These are phyloP conservation scores for Chaenocephalus aceratus DNA, from an alignment of 2,113 vertebrate species.

Conservation along the genomic window DNA sequence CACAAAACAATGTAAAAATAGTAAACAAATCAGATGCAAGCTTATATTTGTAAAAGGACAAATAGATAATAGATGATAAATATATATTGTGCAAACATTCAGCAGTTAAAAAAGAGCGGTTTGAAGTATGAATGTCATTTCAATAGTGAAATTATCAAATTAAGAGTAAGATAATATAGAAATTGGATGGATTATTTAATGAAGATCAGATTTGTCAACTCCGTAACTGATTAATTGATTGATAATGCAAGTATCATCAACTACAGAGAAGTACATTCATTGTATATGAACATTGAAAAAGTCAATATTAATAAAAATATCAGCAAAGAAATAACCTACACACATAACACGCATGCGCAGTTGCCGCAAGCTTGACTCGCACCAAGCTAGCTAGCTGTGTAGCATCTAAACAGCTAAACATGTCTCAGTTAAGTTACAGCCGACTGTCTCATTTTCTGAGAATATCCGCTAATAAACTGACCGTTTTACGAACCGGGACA, in stretches of 20 bases:
- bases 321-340: not conserved
- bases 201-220: not conserved
- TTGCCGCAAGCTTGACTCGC: slow-evolving; percentile 29
- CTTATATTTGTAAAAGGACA: not conserved
- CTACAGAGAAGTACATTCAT: not conserved
- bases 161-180: no score
- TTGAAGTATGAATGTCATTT: no score
- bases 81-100: no score
- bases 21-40: no score
- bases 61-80: not conserved
- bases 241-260: not conserved
- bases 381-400: not conserved
- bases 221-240: not conserved
- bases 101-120: no score
- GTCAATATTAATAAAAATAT: not conserved
- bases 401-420: slow-evolving; percentile 24
- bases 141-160: no score
- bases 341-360: not conserved
- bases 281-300: not conserved
- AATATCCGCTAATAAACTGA: not conserved
- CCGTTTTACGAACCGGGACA: not conserved
- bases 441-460: slow-evolving; percentile 60
- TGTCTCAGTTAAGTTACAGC: slow-evolving; percentile 59
- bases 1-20: not conserved
- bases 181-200: not conserved